Percentiles rank a stretch among this genome's conserved stretches.
Evolutionary conservation across 2,797 vertebrate genomes (phyloP).

Genomic region (Miichthys miiuy): DNA sequence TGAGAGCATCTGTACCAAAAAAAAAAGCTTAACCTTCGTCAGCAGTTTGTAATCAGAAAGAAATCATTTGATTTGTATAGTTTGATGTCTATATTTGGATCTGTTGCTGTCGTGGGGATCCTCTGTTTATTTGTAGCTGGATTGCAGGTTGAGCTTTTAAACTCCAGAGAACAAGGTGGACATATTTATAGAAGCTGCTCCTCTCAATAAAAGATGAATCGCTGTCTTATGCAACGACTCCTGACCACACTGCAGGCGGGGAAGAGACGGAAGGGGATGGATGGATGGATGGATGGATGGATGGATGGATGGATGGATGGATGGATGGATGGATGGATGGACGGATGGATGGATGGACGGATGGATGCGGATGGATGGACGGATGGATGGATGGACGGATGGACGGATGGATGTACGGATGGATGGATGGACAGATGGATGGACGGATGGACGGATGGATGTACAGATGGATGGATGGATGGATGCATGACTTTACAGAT

Average conservation of each 20-base stretch:
- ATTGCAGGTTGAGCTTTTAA: constrained; percentile 56
- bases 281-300: constrained; percentile 6
- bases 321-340: constrained; percentile 32
- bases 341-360: neutral
- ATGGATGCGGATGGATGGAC: constrained; percentile 19
- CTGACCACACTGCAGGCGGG: constrained; percentile 59
- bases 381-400: constrained; percentile 15
- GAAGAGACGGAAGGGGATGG: constrained; percentile 20
- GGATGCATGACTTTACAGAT: constrained; percentile 46
- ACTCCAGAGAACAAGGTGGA: constrained; percentile 59
- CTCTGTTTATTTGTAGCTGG: constrained; percentile 56
- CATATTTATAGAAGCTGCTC: constrained; percentile 71
- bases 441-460: constrained; percentile 19
- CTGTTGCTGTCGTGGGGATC: constrained; percentile 19
- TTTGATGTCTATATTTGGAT: neutral
- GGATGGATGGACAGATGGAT: constrained; percentile 23
- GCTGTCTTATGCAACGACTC: constrained; percentile 71
- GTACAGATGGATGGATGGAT: constrained; percentile 15
- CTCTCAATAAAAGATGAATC: constrained; percentile 77
- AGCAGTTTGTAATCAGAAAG: neutral
- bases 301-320: constrained; percentile 20
- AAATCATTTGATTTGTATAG: neutral
- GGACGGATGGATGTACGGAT: neutral
- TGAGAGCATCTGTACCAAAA: too few relatives aligned
- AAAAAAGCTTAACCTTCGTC: neutral